phyloP scores from a whole-genome alignment of 2,113 vertebrate genomes.

The Alethe diademata region DNA sequence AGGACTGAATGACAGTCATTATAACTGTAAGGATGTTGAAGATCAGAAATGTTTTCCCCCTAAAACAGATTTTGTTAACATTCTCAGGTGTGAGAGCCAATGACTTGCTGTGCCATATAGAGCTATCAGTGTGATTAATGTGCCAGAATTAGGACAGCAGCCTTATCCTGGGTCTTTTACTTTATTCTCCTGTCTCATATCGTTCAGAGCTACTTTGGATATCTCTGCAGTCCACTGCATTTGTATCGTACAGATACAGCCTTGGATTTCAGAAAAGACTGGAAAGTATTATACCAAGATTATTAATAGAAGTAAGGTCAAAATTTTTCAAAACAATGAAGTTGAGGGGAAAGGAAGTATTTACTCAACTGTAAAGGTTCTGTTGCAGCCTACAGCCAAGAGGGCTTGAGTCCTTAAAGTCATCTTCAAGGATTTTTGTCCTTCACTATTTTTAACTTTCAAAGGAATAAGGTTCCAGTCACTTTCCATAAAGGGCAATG shows the following conservation, averaged over 20 bases:
- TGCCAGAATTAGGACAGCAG: conserved; percentile 6
- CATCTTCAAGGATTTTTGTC: not conserved
- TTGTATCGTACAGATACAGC: not conserved
- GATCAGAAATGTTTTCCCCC: not conserved
- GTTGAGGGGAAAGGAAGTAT: not conserved
- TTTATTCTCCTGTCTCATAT: not conserved
- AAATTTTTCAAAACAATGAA: not conserved
- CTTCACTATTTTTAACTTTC: not conserved
- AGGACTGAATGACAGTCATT: not conserved
- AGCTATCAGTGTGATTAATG: not conserved
- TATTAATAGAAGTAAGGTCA: not conserved
- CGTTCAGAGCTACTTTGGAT: not conserved
- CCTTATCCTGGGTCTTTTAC: not conserved
- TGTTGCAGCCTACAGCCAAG: not conserved
- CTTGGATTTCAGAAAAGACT: not conserved
- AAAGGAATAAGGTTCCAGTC: not conserved
- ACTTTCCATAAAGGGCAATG: not conserved
- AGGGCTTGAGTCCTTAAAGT: not conserved
- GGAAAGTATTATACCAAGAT: not conserved
- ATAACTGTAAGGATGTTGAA: not conserved
- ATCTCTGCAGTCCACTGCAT: not conserved
- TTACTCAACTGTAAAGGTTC: not conserved
- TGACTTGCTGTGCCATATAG: not conserved
- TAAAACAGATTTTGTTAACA: not conserved
- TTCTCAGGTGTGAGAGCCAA: not conserved